phyloP scores from a whole-genome alignment of 2,113 vertebrate species.

The Saccopteryx bilineata region DNA sequence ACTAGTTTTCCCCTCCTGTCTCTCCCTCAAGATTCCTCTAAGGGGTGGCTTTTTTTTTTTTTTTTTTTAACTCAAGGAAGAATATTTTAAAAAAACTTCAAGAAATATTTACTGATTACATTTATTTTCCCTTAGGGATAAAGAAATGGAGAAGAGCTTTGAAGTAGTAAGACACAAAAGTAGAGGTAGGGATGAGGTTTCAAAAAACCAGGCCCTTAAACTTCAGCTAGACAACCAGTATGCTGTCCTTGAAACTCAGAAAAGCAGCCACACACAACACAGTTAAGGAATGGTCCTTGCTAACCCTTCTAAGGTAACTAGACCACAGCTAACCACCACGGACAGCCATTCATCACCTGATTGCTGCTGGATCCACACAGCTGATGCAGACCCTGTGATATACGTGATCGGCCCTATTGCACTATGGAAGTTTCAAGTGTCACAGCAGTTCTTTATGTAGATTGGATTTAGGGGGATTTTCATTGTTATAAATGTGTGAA shows the following conservation, averaged over 20 bases:
- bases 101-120: conserved; percentile 90
- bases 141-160: conserved; percentile 99
- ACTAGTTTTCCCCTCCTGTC: background rate
- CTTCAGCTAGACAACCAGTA: conserved; percentile 99
- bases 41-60: conserved; percentile 39
- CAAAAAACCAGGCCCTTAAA: conserved; percentile 93
- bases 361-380: conserved; percentile 88
- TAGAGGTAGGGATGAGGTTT: conserved; percentile 95
- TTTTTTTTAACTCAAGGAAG: conserved; percentile 55
- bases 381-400: conserved; percentile 89
- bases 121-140: conserved; percentile 95
- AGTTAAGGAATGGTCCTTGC: conserved; percentile 89
- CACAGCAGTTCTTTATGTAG: conserved; percentile 85
- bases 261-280: conserved; percentile 88
- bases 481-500: conserved; percentile 85
- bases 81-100: conserved; percentile 76
- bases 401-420: conserved; percentile 85
- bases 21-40: conserved; percentile 50
- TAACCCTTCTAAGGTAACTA: conserved; percentile 90
- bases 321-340: conserved; percentile 89
- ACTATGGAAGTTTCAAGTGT: conserved; percentile 87
- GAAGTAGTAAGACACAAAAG: conserved; percentile 99
- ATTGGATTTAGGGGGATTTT: conserved; percentile 88
- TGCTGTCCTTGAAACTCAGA: conserved; percentile 97
- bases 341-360: conserved; percentile 85